These are phyloP conservation scores for Mycteria americana DNA, from an alignment of 2,797 vertebrate species.

Conservation along the genomic window DNA sequence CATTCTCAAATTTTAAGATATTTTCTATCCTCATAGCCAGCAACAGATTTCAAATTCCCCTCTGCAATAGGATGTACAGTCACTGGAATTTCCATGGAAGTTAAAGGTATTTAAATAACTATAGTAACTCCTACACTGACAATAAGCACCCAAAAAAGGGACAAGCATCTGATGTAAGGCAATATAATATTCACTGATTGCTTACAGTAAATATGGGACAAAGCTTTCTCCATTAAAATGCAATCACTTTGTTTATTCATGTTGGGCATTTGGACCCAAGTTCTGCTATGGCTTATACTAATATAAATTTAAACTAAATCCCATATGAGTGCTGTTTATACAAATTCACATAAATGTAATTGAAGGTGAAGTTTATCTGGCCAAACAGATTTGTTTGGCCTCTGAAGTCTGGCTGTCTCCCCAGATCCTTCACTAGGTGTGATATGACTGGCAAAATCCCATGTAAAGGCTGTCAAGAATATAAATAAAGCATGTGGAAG, in stretches of 20 bases:
- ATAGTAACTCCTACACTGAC: not conserved
- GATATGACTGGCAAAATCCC: not conserved
- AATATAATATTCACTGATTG: not conserved
- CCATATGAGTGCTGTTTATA: not conserved
- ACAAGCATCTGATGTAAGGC: not conserved
- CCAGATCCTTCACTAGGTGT: not conserved
- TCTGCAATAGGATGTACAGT: not conserved
- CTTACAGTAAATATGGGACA: not conserved
- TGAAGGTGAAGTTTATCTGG: not conserved
- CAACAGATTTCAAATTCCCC: not conserved
- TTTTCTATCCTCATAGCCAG: not conserved
- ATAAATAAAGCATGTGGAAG: not conserved
- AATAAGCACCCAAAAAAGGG: not conserved
- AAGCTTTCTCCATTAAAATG: not conserved
- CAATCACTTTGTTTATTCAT: not conserved
- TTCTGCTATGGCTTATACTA: not conserved
- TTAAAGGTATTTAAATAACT: not conserved
- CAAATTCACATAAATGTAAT: not conserved
- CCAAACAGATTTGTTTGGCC: not conserved
- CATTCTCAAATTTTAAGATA: not conserved
- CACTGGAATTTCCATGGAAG: not conserved
- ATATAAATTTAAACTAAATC: not conserved
- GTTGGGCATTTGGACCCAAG: not conserved
- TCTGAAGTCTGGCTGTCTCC: not conserved
- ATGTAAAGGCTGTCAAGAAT: not conserved